Base-by-base conservation (phyloP, 35 echinoderm and acorn worm species). In the Eucidaris tribuloides region DNA sequence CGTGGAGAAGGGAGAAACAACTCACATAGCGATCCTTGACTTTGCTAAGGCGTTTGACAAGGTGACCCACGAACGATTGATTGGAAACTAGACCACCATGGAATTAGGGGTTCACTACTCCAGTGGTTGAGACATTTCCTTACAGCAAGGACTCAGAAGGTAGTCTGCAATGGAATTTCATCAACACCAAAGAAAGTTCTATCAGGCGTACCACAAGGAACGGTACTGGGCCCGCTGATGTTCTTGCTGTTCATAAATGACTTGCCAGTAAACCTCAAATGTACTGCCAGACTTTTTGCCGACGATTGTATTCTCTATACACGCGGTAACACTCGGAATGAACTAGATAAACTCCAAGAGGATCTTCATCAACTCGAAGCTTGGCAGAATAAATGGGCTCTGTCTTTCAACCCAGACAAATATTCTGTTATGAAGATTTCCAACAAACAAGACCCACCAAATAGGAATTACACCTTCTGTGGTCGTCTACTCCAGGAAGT, bases 1-100 rank as follows among this genome's bases (percentile, higher is more conserved):
- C 27, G 13, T 60, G 3, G 57, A 87, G 9, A 28, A 58, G 7
- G 31, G 38, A 3, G 18, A 79, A 11, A 19, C 42, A 2, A 58
- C 43, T 0, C 32, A 85, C 34, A 3, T 85, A 14, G 65, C 46
- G 5, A 31, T 76, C 1, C n/a, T 85, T 24, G 82, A 85, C 45
- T 85, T 85, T 23, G 3, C 45, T 2, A 85, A 85, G 30, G 82
- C 82, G 2, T 85, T 85, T 54, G 82, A 85, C 36, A 49, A 76
- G 30, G 82, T 85, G 3, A 62, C 66, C 13, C 82, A 85, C 64
- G 28, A 48, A 14, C 2, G 62, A 3, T 22, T 85, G 0, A 30
- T 85, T 23, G 2, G 2, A 83, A 83, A 43, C 58, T 83, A 11
- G 1, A 80, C 7, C 34, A 15, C 14, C 34, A 68, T 68, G 63